These are phyloP conservation scores for Pseudochaenichthys georgianus DNA, from an alignment of 2,797 vertebrate species.

Conservation along the genomic window DNA sequence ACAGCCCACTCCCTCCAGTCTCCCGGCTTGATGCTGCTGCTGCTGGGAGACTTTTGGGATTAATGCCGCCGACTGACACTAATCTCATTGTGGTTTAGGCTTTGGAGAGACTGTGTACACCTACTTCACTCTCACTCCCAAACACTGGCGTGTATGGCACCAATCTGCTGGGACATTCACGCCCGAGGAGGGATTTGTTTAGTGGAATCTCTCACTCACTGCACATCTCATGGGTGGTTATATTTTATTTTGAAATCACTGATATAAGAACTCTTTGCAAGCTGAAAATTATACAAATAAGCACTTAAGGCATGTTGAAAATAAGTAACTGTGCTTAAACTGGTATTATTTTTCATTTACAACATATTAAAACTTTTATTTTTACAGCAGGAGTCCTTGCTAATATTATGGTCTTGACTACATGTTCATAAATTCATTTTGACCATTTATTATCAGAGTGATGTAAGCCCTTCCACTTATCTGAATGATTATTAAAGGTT, in stretches of 20 bases:
- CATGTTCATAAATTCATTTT: slow-evolving; percentile 39
- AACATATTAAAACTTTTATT: slow-evolving; percentile 49
- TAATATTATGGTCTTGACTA: slow-evolving; percentile 43
- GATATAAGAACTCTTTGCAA: slow-evolving; percentile 14
- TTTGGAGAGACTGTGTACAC: slow-evolving; percentile 78
- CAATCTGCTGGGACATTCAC: slow-evolving; percentile 60
- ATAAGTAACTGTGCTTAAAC: neutral
- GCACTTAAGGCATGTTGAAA: neutral
- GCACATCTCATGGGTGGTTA: slow-evolving; percentile 47
- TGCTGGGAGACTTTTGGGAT: slow-evolving; percentile 80
- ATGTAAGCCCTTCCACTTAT: slow-evolving; percentile 36
- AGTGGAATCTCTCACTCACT: slow-evolving; percentile 51
- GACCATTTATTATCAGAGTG: slow-evolving; percentile 39
- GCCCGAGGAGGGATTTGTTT: slow-evolving; percentile 56
- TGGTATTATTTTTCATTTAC: slow-evolving; percentile 19
- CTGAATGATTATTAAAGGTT: slow-evolving; percentile 44
- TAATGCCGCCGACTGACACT: slow-evolving; percentile 84
- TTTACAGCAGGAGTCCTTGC: slow-evolving; percentile 44
- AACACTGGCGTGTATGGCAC: slow-evolving; percentile 67
- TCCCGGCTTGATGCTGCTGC: slow-evolving; percentile 44
- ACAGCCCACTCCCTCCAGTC: slow-evolving; percentile 57
- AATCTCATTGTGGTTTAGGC: slow-evolving; percentile 85
- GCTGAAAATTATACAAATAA: neutral
- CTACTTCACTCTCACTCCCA: slow-evolving; percentile 78
- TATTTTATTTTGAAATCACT: slow-evolving; percentile 44